Evolutionary conservation across 2,888 invertebrate species (phyloP), one percentile per base, ranked within the genome.

Genomic region (Calameuta filiformis): DNA sequence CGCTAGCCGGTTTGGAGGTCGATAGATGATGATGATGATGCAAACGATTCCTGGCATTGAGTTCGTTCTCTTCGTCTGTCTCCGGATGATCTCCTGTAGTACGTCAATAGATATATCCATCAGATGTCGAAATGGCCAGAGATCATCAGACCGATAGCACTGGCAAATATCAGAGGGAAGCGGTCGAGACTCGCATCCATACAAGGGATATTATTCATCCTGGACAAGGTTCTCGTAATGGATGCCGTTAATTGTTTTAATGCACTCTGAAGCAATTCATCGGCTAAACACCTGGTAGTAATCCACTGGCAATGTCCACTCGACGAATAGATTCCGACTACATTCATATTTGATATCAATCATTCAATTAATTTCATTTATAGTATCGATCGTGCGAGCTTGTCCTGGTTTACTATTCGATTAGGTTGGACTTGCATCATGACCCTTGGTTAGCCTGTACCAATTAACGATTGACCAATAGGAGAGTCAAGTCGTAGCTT

Each of bases 1-100:
- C 97, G 88, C 96, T 96, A 15, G 94, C 95, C 2, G 93, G 93
- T 35, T 88, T 89, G 78, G 88, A 89, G 56, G 84, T 80, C 76
- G 87, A 84, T 87, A 91, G 79, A 87, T 91, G 79, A 91, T 89
- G 76, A 75, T 87, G 88, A 81, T 88, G 89, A 75, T 89, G 86
- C 71, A 87, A 82, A 82, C 89, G 88, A 82, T 89, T 90, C 35
- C 87, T 83, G 35, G 88, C 87, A 79, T 90, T 90, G 79, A 89
- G 79, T 80, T 90, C 90, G 79, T 87, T 88, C 82, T 90, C 90
- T 78, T 90, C 89, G 83, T 90, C 89, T 79, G 89, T 89, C 81
- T 90, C 90, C 76, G 87, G 88, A 83, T 89, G 89, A 81, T 90
- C 89, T 75, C 89, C 90, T 90, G 83, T 9, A 12, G 31, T 31